Evolutionary conservation across 92 coral and sea anemone genomes (phyloP), one percentile per base, ranked within the genome.

Genomic region (Desmophyllum pertusum): DNA sequence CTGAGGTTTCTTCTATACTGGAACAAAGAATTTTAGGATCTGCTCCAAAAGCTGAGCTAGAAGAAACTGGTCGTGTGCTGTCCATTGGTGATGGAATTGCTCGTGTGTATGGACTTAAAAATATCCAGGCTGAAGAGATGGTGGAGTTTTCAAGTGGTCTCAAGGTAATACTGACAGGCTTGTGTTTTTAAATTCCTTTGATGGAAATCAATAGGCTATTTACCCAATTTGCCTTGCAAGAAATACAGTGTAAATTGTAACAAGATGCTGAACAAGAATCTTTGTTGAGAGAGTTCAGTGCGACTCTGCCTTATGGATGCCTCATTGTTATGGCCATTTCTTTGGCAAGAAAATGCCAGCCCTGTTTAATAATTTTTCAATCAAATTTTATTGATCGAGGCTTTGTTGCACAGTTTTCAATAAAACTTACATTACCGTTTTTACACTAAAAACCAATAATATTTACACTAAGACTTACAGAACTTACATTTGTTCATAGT

Each of bases 21-120:
- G 99, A 96, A 81, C 98, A 94, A 86, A 88, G 99, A 80, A 96
- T 96, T 68, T 89, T 96, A 66, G 99, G 98, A 9, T 85, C 98
- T 42, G 89, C 95, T 17, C 98, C 95, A 35, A 96, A 96, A 80
- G 99, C 99, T 39, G 98, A 96, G 72, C 95, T 96, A 8, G 99
- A 96, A 72, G 99, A 96, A 90, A 96, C 99, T 69, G 99, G 99
- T 36, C 92, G 98, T n/a, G 99, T 96, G 67, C 76, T 96, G 64
- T 96, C 99, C 6, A 96, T 96, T 94, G 99, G 99, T 94, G 99
- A 96, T 94, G 99, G 99, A 84, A 96, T 96, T 89, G 99, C 99
- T 76, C 99, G 99, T 92, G 99, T 96, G 4, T 96, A 94, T 96
- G 99, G 99, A 78, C 90, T 96, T 75, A 96, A 96, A 78, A 96